A percentile compares a stretch with the other conserved stretches of the same genome.
Evolutionary conservation across 1,140 invertebrate genomes (phyloP).

Genomic region (Drosophila mayri): DNA sequence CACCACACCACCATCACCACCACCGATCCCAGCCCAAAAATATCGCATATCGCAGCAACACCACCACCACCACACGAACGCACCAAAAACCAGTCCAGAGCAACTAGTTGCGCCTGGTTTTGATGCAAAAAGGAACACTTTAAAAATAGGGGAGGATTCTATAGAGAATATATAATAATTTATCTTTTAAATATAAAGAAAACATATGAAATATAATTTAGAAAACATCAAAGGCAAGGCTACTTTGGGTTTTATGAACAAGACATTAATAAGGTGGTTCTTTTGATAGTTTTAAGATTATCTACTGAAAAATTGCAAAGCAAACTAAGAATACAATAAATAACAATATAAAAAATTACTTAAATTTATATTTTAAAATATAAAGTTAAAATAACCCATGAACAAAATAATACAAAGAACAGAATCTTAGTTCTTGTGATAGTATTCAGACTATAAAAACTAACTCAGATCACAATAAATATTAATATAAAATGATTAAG

Average conservation of each 20-base stretch:
- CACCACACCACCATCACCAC: slow-evolving; percentile 3
- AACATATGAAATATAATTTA: no score
- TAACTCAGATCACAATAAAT: background rate
- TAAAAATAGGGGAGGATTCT: background rate
- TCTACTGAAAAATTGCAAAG: no score
- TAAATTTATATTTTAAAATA: no score
- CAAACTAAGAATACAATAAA: no score
- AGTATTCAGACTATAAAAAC: background rate
- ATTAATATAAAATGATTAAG: background rate
- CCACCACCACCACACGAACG: slow-evolving; percentile 17
- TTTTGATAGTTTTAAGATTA: background rate
- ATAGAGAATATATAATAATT: background rate
- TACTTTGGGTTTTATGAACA: background rate
- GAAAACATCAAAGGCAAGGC: background rate
- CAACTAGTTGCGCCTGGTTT: slow-evolving; percentile 72
- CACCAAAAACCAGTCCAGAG: slow-evolving; percentile 40
- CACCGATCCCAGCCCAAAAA: slow-evolving; percentile 8
- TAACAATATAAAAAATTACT: no score
- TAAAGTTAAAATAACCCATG: no score
- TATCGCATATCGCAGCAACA: slow-evolving; percentile 22
- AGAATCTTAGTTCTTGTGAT: background rate
- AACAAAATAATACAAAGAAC: no score
- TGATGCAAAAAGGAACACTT: slow-evolving; percentile 24
- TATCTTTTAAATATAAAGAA: no score
- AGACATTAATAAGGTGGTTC: background rate